Evolutionary conservation across 30 jellyfish, hydroid and myxozoan species (phyloP).

Genomic region (Sanderia malayensis): DNA sequence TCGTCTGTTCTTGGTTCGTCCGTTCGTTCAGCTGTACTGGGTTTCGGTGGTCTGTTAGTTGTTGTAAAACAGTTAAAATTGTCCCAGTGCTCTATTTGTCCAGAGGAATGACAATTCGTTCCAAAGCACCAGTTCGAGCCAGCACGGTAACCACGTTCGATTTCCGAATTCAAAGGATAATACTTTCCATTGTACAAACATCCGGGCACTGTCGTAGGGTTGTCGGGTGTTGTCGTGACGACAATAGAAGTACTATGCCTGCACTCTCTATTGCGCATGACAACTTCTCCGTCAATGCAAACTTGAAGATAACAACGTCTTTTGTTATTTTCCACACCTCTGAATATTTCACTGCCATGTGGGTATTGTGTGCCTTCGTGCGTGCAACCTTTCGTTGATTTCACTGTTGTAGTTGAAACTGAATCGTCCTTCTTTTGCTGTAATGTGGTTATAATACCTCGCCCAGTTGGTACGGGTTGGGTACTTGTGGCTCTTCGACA

Average conservation of each 20-base stretch:
- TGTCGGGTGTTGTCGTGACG: not conserved
- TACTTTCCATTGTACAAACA: constrained; percentile 18
- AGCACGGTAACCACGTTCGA: constrained; percentile 15
- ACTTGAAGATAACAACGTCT: constrained; percentile 18
- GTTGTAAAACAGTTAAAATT: constrained; percentile 17
- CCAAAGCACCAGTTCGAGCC: constrained; percentile 36
- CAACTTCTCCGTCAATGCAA: constrained; percentile 36
- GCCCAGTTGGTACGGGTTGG: not conserved
- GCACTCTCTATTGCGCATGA: constrained; percentile 6
- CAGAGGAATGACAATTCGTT: constrained; percentile 9
- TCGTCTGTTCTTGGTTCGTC: not conserved
- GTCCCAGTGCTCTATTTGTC: constrained; percentile 35
- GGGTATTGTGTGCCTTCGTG: constrained; percentile 42
- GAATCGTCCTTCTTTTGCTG: constrained; percentile 5
- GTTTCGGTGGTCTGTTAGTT: not conserved
- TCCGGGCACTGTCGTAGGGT: constrained; percentile 9
- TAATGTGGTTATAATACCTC: not conserved
- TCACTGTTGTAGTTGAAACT: not conserved
- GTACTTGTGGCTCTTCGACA: constrained; percentile 4
- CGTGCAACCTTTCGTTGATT: constrained; percentile 9
- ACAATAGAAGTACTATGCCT: not conserved
- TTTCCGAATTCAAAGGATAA: constrained; percentile 21
- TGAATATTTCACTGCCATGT: constrained; percentile 45
- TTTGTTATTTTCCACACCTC: constrained; percentile 38
- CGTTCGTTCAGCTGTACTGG: not conserved